Percentiles rank a stretch among this genome's conserved stretches.
Evolutionary conservation across 2,113 vertebrate genomes (phyloP).

Genomic region (Amblyopsis rosae): DNA sequence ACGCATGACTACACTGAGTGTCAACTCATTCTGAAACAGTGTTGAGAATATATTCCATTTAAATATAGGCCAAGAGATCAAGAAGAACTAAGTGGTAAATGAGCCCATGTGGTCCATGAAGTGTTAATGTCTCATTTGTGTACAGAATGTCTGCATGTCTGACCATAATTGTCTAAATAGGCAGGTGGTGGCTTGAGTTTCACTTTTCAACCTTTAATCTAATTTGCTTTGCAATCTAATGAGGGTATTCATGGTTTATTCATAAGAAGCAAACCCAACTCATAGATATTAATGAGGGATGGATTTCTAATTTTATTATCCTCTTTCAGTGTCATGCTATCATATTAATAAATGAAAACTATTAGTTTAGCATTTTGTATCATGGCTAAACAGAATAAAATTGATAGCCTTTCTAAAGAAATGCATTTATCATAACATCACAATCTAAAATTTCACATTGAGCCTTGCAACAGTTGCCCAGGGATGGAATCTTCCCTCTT

Average conservation of each 20-base stretch:
- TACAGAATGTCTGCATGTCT: conserved; percentile 12
- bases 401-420: conserved; percentile 51
- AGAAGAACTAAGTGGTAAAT: neutral
- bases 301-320: conserved; percentile 61
- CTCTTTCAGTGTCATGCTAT: conserved; percentile 59
- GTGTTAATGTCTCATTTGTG: neutral
- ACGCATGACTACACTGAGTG: too few species aligned
- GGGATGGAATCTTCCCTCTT: conserved; percentile 12
- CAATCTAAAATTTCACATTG: conserved; percentile 48
- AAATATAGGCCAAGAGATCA: neutral
- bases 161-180: conserved; percentile 11
- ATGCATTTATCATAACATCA: conserved; percentile 46
- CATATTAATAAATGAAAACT: conserved; percentile 68
- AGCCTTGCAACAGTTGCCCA: conserved; percentile 52
- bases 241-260: conserved; percentile 65
- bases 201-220: conserved; percentile 49
- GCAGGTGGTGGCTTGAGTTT: conserved; percentile 39
- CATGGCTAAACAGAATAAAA: conserved; percentile 40
- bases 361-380: conserved; percentile 62
- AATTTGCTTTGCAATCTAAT: conserved; percentile 52
- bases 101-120: neutral
- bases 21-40: too few species aligned
- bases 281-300: conserved; percentile 67
- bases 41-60: too few species aligned
- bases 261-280: conserved; percentile 55